Conservation (phyloP, 2,797 vertebrate genomes). For the Hybognathus amarus region DNA sequence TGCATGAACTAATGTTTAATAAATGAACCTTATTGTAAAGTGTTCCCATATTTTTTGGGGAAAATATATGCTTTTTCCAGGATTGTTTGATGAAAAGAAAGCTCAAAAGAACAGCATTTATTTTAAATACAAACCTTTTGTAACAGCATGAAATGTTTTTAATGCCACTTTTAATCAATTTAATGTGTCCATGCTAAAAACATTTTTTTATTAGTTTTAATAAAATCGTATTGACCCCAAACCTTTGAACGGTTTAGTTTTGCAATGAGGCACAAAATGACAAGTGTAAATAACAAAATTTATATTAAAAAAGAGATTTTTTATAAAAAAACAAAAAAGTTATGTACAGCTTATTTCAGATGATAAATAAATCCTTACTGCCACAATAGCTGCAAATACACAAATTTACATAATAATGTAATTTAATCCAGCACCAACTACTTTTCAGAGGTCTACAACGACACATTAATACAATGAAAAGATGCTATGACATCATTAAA, state of each 20-base stretch:
- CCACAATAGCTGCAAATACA: slow-evolving; percentile 8
- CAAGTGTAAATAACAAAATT: slow-evolving; percentile 48
- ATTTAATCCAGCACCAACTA: slow-evolving; percentile 25
- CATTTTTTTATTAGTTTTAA: neutral
- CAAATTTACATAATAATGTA: slow-evolving; percentile 22
- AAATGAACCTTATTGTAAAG: too few species aligned
- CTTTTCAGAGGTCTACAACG: slow-evolving; percentile 12
- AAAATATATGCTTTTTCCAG: neutral
- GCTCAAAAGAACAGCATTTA: too few species aligned
- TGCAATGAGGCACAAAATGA: slow-evolving; percentile 10
- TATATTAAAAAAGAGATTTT: slow-evolving; percentile 43
- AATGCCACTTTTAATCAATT: neutral
- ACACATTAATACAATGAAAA: slow-evolving; percentile 7
- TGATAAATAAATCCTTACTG: slow-evolving; percentile 36
- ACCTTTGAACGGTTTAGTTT: neutral
- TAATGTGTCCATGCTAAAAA: neutral
- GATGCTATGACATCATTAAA: slow-evolving; percentile 6
- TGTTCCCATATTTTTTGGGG: neutral
- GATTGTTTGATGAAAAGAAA: neutral
- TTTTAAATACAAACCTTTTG: too few species aligned
- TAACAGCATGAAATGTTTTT: neutral
- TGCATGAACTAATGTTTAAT: too few species aligned
- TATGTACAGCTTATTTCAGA: slow-evolving; percentile 68
- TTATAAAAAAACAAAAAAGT: slow-evolving; percentile 53
- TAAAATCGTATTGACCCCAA: neutral